Conservation (phyloP, 2,113 vertebrate genomes). For the Penelope pileata region DNA sequence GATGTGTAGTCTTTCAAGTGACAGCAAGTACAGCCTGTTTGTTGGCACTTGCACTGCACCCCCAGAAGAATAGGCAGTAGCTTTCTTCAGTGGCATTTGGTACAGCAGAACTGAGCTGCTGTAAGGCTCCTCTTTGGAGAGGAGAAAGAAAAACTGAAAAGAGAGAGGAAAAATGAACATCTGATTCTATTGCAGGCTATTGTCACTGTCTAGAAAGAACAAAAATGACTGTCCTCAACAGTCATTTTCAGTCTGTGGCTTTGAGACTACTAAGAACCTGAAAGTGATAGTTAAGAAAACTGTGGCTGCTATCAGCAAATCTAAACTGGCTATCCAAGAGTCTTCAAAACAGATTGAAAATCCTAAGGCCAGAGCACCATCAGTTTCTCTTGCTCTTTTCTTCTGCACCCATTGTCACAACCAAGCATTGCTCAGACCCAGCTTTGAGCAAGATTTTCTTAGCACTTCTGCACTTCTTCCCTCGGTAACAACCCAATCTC, state of each 20-base stretch:
- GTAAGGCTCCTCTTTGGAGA: background rate
- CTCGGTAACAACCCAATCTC: background rate
- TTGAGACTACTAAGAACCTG: background rate
- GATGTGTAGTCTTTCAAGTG: background rate
- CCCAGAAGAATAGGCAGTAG: background rate
- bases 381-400: background rate
- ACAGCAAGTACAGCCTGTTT: background rate
- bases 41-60: rapidly evolving
- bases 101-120: background rate
- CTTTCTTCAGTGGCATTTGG: background rate
- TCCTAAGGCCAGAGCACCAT: background rate
- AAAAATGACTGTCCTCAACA: background rate
- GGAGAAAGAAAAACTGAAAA: background rate
- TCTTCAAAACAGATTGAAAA: background rate
- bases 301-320: background rate
- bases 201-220: background rate
- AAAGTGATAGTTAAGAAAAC: background rate
- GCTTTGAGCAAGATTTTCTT: background rate
- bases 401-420: background rate
- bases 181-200: background rate
- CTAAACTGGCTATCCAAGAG: background rate
- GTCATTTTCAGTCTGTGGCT: background rate
- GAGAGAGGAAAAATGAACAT: background rate
- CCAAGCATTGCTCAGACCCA: background rate
- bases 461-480: background rate